A percentile compares a stretch with the other conserved stretches of the same genome.
Evolutionary conservation across 2,797 vertebrate genomes (phyloP).

Genomic region (Lepus townsendii): DNA sequence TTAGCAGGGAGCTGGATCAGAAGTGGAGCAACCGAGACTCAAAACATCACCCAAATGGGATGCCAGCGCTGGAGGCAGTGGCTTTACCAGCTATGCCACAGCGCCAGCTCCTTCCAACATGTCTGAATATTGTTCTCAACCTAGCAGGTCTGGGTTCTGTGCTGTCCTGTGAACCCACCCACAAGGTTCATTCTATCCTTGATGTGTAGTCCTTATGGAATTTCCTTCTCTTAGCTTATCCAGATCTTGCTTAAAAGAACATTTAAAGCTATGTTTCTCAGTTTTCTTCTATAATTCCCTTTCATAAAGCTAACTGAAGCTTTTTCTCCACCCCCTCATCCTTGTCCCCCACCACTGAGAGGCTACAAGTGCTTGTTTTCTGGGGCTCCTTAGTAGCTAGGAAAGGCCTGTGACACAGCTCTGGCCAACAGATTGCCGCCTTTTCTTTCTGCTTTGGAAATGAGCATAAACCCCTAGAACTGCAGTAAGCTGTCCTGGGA

Average conservation of each 20-base stretch:
- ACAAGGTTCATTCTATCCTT: not conserved
- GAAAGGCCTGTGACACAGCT: not conserved
- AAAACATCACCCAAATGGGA: no score
- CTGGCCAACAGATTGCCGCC: not conserved
- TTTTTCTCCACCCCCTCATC: conserved; percentile 3
- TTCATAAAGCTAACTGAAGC: not conserved
- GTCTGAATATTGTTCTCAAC: not conserved
- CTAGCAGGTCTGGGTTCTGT: not conserved
- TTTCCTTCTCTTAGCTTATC: conserved; percentile 7
- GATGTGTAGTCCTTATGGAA: not conserved
- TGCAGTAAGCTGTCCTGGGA: not conserved
- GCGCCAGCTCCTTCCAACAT: not conserved
- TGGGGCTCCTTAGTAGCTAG: not conserved
- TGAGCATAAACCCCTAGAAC: not conserved
- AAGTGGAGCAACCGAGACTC: no score
- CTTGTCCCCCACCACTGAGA: not conserved
- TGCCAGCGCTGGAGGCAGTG: no score
- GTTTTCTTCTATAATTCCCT: not conserved
- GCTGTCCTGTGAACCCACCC: not conserved
- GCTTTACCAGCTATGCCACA: no score
- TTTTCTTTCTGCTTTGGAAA: not conserved
- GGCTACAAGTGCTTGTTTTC: not conserved
- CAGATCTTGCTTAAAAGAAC: not conserved
- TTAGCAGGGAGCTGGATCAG: no score
- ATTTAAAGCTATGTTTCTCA: conserved; percentile 2